Percentiles rank a stretch among this genome's conserved stretches.
phyloP scores from a whole-genome alignment of 2,797 vertebrate genomes.

The Harpagifer antarcticus region DNA sequence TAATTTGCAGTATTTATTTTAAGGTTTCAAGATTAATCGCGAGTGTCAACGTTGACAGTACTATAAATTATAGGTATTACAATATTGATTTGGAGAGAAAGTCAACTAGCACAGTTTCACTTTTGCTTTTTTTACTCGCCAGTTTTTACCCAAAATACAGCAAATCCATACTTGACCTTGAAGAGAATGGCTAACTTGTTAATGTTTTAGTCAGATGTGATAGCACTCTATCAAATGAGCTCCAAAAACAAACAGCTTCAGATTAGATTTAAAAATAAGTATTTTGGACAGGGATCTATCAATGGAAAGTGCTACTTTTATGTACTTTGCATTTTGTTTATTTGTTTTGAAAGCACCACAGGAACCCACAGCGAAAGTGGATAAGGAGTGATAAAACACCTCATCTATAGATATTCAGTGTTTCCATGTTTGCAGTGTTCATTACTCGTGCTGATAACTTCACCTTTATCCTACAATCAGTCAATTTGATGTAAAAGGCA shows the following conservation, averaged over 20 bases:
- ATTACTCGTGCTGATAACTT: constrained; percentile 18
- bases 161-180: neutral
- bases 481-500: constrained; percentile 7
- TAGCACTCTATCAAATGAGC: neutral
- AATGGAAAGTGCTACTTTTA: neutral
- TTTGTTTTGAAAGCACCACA: constrained; percentile 8
- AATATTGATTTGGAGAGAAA: too few species aligned
- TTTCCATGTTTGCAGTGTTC: constrained; percentile 9
- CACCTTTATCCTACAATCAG: constrained; percentile 15
- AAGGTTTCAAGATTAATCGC: too few species aligned
- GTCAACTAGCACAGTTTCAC: neutral
- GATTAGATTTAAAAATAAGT: neutral
- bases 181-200: neutral
- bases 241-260: constrained; percentile 6
- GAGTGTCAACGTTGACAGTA: too few species aligned
- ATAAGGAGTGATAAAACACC: too few species aligned
- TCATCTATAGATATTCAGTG: constrained; percentile 16
- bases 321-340: neutral
- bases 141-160: neutral
- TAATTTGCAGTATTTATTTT: too few species aligned
- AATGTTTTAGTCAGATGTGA: constrained; percentile 12
- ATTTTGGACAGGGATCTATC: neutral
- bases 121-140: neutral
- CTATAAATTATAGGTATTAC: too few species aligned
- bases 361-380: neutral